These are phyloP conservation scores for Camelus dromedarius DNA, from an alignment of 2,113 vertebrate genomes.

Conservation along the genomic window DNA sequence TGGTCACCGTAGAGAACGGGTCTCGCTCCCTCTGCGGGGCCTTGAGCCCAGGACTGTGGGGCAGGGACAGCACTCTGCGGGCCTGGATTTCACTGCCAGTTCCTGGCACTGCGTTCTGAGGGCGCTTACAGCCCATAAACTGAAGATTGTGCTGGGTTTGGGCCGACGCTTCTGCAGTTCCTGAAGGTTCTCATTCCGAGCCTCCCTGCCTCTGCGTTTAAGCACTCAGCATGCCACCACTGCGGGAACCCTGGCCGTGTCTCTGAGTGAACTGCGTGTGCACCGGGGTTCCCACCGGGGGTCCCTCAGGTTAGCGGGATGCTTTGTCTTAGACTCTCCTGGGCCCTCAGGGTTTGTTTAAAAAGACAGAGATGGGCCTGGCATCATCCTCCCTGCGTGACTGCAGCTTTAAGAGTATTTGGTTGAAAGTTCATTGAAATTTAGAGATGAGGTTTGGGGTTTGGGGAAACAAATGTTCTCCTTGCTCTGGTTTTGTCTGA, in stretches of 20 bases:
- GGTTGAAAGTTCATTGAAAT: not conserved
- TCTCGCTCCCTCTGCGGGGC: not conserved
- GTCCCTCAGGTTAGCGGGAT: not conserved
- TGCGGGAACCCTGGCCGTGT: not conserved
- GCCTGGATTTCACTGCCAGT: not conserved
- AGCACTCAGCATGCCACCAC: not conserved
- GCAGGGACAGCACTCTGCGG: not conserved
- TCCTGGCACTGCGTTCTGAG: not conserved
- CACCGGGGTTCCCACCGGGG: not conserved
- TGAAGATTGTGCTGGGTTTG: not conserved
- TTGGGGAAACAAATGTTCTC: not conserved
- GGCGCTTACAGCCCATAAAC: not conserved
- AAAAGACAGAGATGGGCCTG: not conserved
- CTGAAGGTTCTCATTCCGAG: slow-evolving; percentile 10
- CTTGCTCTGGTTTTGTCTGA: slow-evolving; percentile 18
- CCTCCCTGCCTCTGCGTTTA: not conserved
- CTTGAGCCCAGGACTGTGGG: not conserved
- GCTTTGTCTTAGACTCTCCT: not conserved
- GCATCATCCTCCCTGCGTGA: not conserved
- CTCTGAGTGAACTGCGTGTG: not conserved
- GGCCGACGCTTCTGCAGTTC: not conserved
- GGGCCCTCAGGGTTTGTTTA: not conserved
- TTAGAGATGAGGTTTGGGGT: not conserved
- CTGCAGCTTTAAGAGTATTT: slow-evolving; percentile 28
- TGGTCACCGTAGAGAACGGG: not conserved